Evolutionary conservation across 2,113 vertebrate species (phyloP).

Genomic region (Aleadryas rufinucha): DNA sequence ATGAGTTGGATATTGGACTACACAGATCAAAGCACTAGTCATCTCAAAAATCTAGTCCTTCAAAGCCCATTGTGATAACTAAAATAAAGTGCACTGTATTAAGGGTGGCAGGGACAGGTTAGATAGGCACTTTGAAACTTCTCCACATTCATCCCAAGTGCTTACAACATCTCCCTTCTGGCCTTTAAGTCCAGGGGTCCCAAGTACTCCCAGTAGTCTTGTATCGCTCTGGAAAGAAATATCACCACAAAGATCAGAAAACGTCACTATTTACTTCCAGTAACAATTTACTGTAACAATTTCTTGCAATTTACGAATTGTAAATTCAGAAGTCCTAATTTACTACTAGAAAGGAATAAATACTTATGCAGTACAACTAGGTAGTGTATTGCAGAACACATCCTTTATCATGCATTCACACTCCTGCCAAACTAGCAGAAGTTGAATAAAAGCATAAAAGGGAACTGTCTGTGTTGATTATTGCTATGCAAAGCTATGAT

Average conservation of each 20-base stretch:
- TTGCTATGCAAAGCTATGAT: not conserved
- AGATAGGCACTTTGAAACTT: not conserved
- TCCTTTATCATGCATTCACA: not conserved
- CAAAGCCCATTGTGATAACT: not conserved
- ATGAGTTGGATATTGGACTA: not conserved
- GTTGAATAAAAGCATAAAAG: not conserved
- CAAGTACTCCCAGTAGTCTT: slow-evolving; percentile 72
- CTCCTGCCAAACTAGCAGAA: not conserved
- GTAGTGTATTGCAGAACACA: not conserved
- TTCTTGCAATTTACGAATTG: not conserved
- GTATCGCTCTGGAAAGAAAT: slow-evolving; percentile 74
- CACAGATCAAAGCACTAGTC: not conserved
- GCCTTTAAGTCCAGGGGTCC: slow-evolving; percentile 72
- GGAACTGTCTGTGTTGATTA: not conserved
- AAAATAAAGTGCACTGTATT: not conserved
- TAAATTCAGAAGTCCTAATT: not conserved
- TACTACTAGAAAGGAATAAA: not conserved
- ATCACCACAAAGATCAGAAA: slow-evolving; percentile 40
- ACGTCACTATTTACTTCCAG: not conserved
- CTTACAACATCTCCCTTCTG: slow-evolving; percentile 82
- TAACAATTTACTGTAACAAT: not conserved
- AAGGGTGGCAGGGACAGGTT: not conserved
- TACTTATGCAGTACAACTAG: not conserved
- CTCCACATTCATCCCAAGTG: not conserved
- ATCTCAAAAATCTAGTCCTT: not conserved